phyloP scores from a whole-genome alignment of 2,888 invertebrate genomes.

The Ectemnius continuus region DNA sequence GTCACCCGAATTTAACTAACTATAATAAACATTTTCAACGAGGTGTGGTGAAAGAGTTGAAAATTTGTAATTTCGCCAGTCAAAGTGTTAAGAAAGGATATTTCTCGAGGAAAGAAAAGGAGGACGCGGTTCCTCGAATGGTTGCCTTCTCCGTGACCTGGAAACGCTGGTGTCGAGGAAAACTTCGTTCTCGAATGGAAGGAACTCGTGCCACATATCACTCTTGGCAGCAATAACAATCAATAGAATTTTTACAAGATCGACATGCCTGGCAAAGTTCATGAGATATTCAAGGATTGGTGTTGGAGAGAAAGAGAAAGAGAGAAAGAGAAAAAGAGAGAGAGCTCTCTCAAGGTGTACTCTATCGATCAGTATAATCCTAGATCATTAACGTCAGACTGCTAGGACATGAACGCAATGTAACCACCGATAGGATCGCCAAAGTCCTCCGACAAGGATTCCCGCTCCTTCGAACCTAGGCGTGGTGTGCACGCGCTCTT shows the following conservation, averaged over 20 bases:
- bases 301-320: conserved; percentile 10
- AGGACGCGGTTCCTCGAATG: conserved; percentile 19
- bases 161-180: conserved; percentile 28
- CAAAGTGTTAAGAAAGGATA: not conserved
- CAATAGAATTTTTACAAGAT: not conserved
- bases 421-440: conserved; percentile 51
- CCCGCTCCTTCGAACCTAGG: conserved; percentile 51
- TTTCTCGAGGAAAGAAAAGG: not conserved
- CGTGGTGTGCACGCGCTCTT: conserved; percentile 43
- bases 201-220: too few species aligned
- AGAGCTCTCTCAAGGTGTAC: conserved; percentile 38
- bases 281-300: too few species aligned
- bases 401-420: conserved; percentile 39
- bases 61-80: too few species aligned
- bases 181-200: not conserved
- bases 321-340: conserved; percentile 26
- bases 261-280: not conserved
- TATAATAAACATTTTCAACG: too few species aligned
- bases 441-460: conserved; percentile 30
- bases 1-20: too few species aligned
- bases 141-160: conserved; percentile 36
- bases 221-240: too few species aligned
- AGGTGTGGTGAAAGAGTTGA: too few species aligned
- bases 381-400: conserved; percentile 44
- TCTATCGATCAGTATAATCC: conserved; percentile 43